Base-by-base conservation (phyloP, 2,888 invertebrate genomes). In the Doris montereyensis region DNA sequence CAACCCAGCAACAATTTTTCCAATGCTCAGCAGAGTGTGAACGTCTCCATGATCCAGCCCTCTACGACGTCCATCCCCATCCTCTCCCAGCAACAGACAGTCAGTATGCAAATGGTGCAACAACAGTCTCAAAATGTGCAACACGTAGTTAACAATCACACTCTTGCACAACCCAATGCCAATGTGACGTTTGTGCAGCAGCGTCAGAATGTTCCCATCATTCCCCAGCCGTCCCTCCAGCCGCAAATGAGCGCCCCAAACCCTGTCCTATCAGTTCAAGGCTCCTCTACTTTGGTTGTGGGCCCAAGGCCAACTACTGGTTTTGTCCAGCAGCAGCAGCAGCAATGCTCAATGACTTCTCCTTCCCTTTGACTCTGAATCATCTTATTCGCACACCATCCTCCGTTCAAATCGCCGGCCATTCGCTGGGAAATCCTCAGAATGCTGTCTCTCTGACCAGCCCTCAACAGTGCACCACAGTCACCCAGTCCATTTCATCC, bases 331-430 rank as follows among this genome's bases (percentile, higher is more conserved):
- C 52, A 41, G 17, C 52, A 41, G 52, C 52, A 41, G 17, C 52
- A 41, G 17, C 52, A 41, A 17, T 41, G 17, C 17, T 5, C 17
- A 67, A 52, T 73, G 35, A 21, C 30, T 57, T 30, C 5, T 24
- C 73, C 8, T 24, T 41, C 0, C 21, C 57, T 17, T 34, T 60
- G 24, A 35, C 67, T n/a, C 13, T 78, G 21, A 78, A 67, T 67
- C 78, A 78, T 52, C 21, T 73, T 5, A 67, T 73, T 26, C 32
- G 78, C 73, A 67, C 71, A 62, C 78, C 73, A n/a, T 78, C 78
- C 78, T 67, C 24, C 17, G 17, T 73, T 24, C 28, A 73, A 28
- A 52, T 77, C 17, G 34, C 77, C 41, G 72, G 72, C 35, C 73
- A 72, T 21, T 72, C 71, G 35, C 58, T 28, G 32, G 72, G 72